Percentiles rank a stretch among this genome's conserved stretches.
These are phyloP conservation scores for Actenoides hombroni DNA, from an alignment of 2,113 vertebrate genomes.

Conservation along the genomic window DNA sequence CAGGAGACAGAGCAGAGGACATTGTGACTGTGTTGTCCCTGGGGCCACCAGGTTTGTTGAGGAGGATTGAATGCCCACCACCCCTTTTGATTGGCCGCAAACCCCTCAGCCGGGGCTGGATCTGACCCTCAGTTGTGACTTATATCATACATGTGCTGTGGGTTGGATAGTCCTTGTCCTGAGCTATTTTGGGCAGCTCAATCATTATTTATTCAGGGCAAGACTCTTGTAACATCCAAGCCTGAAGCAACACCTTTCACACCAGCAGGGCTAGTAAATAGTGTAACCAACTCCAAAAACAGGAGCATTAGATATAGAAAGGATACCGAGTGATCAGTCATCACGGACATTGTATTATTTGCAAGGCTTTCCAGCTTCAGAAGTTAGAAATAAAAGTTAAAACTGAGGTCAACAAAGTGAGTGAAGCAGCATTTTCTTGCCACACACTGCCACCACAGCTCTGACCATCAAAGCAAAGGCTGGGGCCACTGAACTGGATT, in stretches of 20 bases:
- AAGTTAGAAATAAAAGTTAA: not conserved
- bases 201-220: not conserved
- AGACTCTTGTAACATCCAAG: not conserved
- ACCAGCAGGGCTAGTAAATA: not conserved
- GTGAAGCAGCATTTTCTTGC: not conserved
- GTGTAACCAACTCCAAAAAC: not conserved
- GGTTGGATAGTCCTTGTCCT: not conserved
- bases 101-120: not conserved
- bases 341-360: not conserved
- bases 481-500: not conserved
- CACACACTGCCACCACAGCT: not conserved
- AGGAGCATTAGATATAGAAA: not conserved
- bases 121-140: not conserved
- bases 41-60: not conserved
- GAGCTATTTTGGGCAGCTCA: not conserved
- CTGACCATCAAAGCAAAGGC: not conserved
- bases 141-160: not conserved
- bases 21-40: not conserved
- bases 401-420: not conserved
- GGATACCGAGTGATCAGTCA: not conserved
- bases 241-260: not conserved
- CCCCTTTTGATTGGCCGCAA: not conserved
- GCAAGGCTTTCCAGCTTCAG: not conserved
- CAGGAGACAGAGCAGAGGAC: not conserved
- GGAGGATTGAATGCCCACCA: not conserved